Conservation (phyloP, 2,888 invertebrate genomes). For the Crocallis elinguaria region DNA sequence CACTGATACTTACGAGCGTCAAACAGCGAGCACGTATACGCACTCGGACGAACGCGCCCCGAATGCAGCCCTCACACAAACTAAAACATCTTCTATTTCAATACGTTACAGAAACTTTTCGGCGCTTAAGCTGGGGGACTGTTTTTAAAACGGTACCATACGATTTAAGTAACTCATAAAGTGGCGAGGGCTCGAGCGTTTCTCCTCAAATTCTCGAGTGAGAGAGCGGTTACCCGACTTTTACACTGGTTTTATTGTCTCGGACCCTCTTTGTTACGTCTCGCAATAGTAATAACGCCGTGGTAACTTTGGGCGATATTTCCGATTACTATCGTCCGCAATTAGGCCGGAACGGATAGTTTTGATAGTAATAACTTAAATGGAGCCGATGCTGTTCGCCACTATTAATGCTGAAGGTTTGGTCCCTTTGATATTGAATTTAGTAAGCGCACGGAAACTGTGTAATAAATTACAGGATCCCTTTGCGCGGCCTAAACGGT, state of each 20-base stretch:
- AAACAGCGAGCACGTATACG: conserved; percentile 61
- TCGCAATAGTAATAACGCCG: conserved; percentile 75
- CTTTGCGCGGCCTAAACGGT: conserved; percentile 59
- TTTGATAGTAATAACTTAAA: conserved; percentile 73
- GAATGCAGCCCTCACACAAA: conserved; percentile 41
- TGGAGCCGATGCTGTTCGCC: conserved; percentile 60
- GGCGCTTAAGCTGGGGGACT: conserved; percentile 50
- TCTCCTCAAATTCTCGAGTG: conserved; percentile 42
- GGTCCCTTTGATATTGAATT: conserved; percentile 75
- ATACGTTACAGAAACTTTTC: conserved; percentile 58
- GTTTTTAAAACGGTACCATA: conserved; percentile 68
- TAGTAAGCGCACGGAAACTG: conserved; percentile 61
- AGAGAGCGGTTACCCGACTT: conserved; percentile 75
- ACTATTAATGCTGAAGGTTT: conserved; percentile 67
- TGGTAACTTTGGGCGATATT: conserved; percentile 70
- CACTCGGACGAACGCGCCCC: conserved; percentile 44
- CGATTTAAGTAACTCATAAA: conserved; percentile 72
- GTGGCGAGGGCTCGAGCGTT: conserved; percentile 61
- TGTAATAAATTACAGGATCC: conserved; percentile 71
- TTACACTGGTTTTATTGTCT: conserved; percentile 81
- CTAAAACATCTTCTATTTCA: conserved; percentile 56
- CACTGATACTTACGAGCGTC: conserved; percentile 62
- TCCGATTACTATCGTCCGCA: conserved; percentile 61
- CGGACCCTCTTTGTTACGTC: conserved; percentile 64
- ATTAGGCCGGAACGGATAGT: conserved; percentile 62